These are phyloP conservation scores for Chrysocyon brachyurus DNA, from an alignment of 2,797 vertebrate species.

Conservation along the genomic window DNA sequence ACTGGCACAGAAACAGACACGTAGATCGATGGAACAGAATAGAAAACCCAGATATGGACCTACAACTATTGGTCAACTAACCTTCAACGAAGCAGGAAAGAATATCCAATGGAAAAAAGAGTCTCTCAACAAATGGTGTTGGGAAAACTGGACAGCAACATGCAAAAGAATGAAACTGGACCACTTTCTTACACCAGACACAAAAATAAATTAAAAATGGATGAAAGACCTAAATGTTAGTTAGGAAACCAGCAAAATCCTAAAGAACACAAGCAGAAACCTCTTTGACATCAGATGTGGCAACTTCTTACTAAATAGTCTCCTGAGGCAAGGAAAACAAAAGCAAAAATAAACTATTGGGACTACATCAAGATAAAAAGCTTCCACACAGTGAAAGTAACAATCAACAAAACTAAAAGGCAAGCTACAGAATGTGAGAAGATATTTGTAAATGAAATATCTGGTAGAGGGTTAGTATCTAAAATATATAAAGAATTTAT, in stretches of 20 bases:
- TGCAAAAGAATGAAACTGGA: background rate
- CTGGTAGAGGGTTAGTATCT: background rate
- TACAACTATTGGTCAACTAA: background rate
- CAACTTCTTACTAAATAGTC: background rate
- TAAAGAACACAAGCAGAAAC: background rate
- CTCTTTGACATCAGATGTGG: background rate
- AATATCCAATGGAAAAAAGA: background rate
- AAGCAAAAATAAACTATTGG: background rate
- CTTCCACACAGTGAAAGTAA: background rate
- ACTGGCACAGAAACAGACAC: background rate
- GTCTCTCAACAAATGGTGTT: background rate
- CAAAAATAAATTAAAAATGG: background rate
- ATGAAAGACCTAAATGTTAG: background rate
- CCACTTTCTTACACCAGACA: background rate
- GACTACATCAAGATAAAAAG: background rate
- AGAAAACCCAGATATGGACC: background rate
- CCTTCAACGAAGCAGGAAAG: background rate
- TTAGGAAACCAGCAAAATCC: background rate
- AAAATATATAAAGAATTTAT: background rate
- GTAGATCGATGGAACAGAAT: background rate
- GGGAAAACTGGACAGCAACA: background rate
- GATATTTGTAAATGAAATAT: background rate
- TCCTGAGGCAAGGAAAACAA: background rate
- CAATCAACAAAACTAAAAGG: background rate
- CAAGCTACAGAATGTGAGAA: background rate